Base-by-base conservation (phyloP, 1,140 invertebrate genomes). In the Ephestia elutella region DNA sequence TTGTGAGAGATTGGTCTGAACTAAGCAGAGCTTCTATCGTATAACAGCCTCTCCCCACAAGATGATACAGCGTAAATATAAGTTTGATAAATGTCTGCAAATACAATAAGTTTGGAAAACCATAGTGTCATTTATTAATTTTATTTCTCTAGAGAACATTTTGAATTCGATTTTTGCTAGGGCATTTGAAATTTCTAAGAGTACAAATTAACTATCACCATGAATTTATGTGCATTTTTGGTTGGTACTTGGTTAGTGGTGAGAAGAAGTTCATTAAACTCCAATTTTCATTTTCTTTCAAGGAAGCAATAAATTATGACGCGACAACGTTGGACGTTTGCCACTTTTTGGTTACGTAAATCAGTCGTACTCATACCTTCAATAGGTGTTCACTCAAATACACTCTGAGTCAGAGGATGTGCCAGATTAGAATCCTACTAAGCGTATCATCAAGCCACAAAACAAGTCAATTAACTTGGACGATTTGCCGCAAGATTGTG, bases 401-500 rank as follows among this genome's bases (percentile, higher is more conserved):
- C 54, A 15, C 2, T 28, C 15, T 70, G 67, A 75, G 28, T 70
- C 68, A 73, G 57, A 70, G 72, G 67, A 73, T 71, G 48, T 58
- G 49, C 55, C 60, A 64, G 66, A 66, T 70, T 65, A 68, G 59
- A 62, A 60, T 57, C 62, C 62, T 58, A 51, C 54, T 58, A 55
- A 66, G 56, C 54, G 53, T 59, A 68, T 58, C 62, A 48, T 62
- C 66, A 63, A 57, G 30, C 55, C 57, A 58, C 61, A 75, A 78
- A 78, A 78, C 63, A 60, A 58, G 20, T 55, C 53, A 62, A 65
- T 75, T 67, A 67, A 73, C 71, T 77, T 78, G 70, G 60, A 67
- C 68, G 75, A 77, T 81, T 74, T 71, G 63, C 75, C 74, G 73
- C 57, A 65, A 60, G 68, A 80, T 75, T 74, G 78, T 56, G 15